Conservation (phyloP, 2,888 invertebrate species). For the Pinctada fucata region DNA sequence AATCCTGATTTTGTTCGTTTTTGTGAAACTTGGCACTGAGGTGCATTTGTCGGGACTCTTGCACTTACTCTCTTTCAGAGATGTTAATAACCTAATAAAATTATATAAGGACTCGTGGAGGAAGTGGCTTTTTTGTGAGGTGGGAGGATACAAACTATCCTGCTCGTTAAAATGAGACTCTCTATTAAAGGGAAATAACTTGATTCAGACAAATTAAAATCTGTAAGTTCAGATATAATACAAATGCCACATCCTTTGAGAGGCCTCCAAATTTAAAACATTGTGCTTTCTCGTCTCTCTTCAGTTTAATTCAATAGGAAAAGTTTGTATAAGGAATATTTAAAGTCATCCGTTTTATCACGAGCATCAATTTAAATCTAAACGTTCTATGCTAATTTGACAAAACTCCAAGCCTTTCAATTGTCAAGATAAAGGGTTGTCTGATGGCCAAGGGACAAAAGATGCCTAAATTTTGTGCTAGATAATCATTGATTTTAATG, state of each 20-base stretch:
- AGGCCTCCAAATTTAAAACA: neutral
- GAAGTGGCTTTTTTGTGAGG: no score
- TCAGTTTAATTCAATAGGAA: conserved; percentile 9
- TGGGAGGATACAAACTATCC: no score
- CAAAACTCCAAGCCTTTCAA: conserved; percentile 17
- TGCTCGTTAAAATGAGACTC: no score
- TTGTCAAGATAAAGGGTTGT: conserved; percentile 19
- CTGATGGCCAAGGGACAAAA: conserved; percentile 13
- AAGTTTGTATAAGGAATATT: conserved; percentile 26
- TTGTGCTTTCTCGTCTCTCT: neutral
- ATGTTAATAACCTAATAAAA: no score
- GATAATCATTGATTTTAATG: conserved; percentile 14
- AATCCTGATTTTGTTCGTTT: no score
- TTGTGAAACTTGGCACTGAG: no score
- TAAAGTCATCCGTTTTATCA: conserved; percentile 20
- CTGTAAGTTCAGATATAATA: no score
- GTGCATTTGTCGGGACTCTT: no score
- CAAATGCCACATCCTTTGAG: neutral
- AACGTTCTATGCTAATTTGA: conserved; percentile 28
- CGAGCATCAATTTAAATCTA: conserved; percentile 31
- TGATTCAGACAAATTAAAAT: no score
- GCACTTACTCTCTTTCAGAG: no score
- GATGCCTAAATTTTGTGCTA: conserved; percentile 11
- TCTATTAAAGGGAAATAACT: no score
- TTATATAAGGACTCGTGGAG: no score